Conservation (phyloP, 2,888 invertebrate genomes). For the Dioctria linearis region DNA sequence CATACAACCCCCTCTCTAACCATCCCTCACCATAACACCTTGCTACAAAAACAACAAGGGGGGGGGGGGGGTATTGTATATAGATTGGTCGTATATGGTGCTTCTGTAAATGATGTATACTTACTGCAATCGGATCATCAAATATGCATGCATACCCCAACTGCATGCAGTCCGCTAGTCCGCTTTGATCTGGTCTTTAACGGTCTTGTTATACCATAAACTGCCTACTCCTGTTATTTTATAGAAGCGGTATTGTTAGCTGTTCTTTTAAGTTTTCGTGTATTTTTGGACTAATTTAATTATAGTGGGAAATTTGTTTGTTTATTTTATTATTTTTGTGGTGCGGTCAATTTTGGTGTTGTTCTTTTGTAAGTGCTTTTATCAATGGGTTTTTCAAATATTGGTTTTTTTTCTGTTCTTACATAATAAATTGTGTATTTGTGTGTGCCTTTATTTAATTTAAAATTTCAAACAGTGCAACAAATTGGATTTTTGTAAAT, state of each 20-base stretch:
- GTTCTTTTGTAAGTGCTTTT: slow-evolving; percentile 39
- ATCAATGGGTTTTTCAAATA: background rate
- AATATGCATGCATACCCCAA: background rate
- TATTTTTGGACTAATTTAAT: slow-evolving; percentile 42
- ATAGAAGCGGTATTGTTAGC: background rate
- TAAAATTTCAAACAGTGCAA: too few relatives aligned
- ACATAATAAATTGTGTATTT: background rate
- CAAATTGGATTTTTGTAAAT: too few relatives aligned
- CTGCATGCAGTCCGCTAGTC: background rate
- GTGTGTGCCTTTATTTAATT: background rate
- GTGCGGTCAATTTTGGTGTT: slow-evolving; percentile 13
- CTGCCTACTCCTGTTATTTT: background rate
- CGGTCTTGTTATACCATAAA: slow-evolving; percentile 25
- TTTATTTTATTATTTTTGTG: background rate
- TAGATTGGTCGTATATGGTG: background rate
- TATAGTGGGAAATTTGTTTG: background rate
- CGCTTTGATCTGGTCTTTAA: background rate
- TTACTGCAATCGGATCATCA: slow-evolving; percentile 32
- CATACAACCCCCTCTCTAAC: too few relatives aligned
- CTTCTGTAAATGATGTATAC: slow-evolving; percentile 19
- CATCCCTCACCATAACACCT: too few relatives aligned
- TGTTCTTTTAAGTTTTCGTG: slow-evolving; percentile 7
- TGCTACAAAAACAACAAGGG: background rate
- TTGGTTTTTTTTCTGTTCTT: background rate
- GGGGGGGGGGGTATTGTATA: background rate